phyloP scores from a whole-genome alignment of 2,888 invertebrate species.

The Prenolepis imparis region DNA sequence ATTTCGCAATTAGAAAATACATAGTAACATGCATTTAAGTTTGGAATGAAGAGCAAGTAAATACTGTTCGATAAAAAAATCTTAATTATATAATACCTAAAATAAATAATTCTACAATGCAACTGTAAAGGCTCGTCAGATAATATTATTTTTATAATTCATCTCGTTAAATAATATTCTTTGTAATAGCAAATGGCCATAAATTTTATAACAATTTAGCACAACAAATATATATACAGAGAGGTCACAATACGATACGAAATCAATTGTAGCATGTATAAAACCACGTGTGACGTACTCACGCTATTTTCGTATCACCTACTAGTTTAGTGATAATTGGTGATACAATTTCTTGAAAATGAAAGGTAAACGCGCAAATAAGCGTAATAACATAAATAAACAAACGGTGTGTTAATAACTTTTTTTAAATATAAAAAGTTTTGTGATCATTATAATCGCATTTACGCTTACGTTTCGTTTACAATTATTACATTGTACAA shows the following conservation, averaged over 20 bases:
- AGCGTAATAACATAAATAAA: background rate
- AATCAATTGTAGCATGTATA: background rate
- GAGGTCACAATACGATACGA: background rate
- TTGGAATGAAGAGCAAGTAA: background rate
- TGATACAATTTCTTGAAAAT: conserved; percentile 14
- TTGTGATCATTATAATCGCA: background rate
- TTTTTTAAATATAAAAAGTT: background rate
- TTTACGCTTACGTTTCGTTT: background rate
- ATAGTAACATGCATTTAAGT: no score
- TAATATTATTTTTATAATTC: background rate
- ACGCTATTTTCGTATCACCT: conserved; percentile 3
- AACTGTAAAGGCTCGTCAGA: background rate
- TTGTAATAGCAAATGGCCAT: background rate
- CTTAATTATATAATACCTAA: background rate
- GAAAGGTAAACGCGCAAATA: background rate
- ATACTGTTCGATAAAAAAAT: background rate
- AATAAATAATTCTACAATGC: background rate
- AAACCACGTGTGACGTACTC: background rate
- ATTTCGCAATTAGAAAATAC: no score
- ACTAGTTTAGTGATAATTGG: background rate
- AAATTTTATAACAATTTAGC: background rate
- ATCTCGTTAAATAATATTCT: background rate
- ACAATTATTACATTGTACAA: background rate
- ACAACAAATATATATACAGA: background rate
- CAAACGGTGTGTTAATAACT: background rate